Evolutionary conservation across 2,113 vertebrate genomes (phyloP), one percentile per base, ranked within the genome.

Genomic region (Zingel zingel): DNA sequence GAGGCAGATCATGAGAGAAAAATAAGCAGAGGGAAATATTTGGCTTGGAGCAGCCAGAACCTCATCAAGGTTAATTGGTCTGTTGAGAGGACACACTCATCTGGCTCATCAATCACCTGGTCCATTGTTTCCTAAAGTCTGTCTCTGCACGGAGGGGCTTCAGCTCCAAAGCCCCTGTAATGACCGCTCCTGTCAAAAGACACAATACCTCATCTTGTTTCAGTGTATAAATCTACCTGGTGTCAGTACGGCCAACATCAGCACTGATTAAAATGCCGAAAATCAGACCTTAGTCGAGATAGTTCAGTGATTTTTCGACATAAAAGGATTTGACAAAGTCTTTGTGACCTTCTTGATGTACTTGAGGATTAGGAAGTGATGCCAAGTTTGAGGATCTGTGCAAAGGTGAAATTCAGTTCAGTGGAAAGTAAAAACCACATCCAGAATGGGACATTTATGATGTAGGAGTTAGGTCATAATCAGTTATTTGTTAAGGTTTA

Each of bases 21-120:
- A 79, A 81, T 75, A 92, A 84, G 87, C 79, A 86, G 89, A 79
- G 81, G 86, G 93, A 93, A 93, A 94, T 92, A 88, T 93, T 93
- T 94, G 89, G 90, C 91, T 93, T 86, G 91, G 89, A 93, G 93
- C 90, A 90, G 88, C 82, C 78, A 73, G 88, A 94, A 89, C 85
- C 93, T 95, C 89, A 93, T 94, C 95, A 95, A 96, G 95, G 95
- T 95, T 95, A 96, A 95, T 95, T 95, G 95, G 94, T 91, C 93
- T 93, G 92, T 91, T 87, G 94, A 93, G 95, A 94, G 91, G 91
- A 93, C 89, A 81, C 80, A 63, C 83, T 92, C 87, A 86, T 93
- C 90, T 83, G 77, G 86, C 80, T 94, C 94, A 94, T 95, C 93
- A 89, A 95, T 94, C 94, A 95, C 87, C 91, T 62, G 77, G 33